A percentile compares a stretch with the other conserved stretches of the same genome.
These are phyloP conservation scores for Sarcoramphus papa DNA, from an alignment of 2,797 vertebrate species.

Conservation along the genomic window DNA sequence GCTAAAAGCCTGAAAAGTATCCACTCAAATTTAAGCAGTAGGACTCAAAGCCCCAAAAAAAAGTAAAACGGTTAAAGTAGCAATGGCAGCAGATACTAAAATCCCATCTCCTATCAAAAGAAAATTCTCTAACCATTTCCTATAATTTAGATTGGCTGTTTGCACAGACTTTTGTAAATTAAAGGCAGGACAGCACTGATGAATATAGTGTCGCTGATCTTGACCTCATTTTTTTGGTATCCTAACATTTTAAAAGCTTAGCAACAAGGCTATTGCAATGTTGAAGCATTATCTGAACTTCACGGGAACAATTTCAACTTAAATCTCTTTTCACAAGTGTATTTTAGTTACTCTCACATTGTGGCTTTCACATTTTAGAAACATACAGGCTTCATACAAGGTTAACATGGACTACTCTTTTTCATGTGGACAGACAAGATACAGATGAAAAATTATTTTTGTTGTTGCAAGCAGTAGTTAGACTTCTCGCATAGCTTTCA, in stretches of 20 bases:
- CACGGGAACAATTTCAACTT: not conserved
- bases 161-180: not conserved
- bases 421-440: not conserved
- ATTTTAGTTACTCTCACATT: not conserved
- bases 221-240: not conserved
- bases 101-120: not conserved
- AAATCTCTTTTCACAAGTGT: not conserved
- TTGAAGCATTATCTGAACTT: not conserved
- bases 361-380: not conserved
- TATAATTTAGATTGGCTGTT: not conserved
- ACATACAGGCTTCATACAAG: not conserved
- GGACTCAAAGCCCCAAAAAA: not conserved
- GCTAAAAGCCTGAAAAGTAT: not conserved
- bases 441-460: not conserved
- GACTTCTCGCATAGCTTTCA: not conserved
- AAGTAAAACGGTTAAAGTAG: not conserved
- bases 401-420: not conserved
- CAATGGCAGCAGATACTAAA: not conserved
- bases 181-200: not conserved
- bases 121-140: not conserved
- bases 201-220: fast-evolving
- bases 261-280: not conserved
- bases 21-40: not conserved
- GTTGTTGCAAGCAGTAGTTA: not conserved
- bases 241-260: not conserved